Percentiles rank a stretch among this genome's conserved stretches.
phyloP scores from a whole-genome alignment of 2,113 vertebrate genomes.

The Solea solea region DNA sequence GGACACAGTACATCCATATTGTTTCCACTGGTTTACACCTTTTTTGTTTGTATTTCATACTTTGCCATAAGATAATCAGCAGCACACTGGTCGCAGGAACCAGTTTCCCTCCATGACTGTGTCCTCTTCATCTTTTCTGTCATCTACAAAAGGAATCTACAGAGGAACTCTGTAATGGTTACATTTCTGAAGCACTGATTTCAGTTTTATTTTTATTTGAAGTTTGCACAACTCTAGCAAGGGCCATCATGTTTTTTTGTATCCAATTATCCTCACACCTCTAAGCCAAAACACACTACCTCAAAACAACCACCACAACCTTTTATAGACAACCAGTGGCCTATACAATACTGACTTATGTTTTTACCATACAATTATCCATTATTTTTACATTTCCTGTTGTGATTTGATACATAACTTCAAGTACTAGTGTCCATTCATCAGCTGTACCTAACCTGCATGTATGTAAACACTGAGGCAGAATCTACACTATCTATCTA shows the following conservation, averaged over 20 bases:
- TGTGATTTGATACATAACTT: not conserved
- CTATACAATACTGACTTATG: slow-evolving; percentile 13
- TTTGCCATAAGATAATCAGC: slow-evolving; percentile 25
- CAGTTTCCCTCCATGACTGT: not conserved
- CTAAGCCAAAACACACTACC: slow-evolving; percentile 65
- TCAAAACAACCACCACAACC: slow-evolving; percentile 47
- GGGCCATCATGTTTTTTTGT: slow-evolving; percentile 37
- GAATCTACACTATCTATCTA: no score
- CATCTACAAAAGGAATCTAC: not conserved
- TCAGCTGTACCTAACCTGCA: not conserved
- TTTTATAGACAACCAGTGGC: slow-evolving; percentile 39
- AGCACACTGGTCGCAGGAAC: slow-evolving; percentile 4
- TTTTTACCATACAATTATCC: slow-evolving; percentile 4
- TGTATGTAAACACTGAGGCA: no score
- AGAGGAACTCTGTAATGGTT: not conserved
- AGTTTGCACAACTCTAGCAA: slow-evolving; percentile 10
- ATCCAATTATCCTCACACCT: slow-evolving; percentile 16
- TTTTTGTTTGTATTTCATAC: not conserved
- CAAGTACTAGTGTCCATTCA: not conserved
- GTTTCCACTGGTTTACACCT: slow-evolving; percentile 19
- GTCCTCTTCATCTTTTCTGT: slow-evolving; percentile 1
- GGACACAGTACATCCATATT: not conserved
- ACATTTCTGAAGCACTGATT: slow-evolving; percentile 6
- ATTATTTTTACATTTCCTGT: slow-evolving; percentile 9
- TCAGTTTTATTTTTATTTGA: not conserved